Evolutionary conservation across 1,140 invertebrate genomes (phyloP), one percentile per base, ranked within the genome.

Genomic region (Rhyzopertha dominica): DNA sequence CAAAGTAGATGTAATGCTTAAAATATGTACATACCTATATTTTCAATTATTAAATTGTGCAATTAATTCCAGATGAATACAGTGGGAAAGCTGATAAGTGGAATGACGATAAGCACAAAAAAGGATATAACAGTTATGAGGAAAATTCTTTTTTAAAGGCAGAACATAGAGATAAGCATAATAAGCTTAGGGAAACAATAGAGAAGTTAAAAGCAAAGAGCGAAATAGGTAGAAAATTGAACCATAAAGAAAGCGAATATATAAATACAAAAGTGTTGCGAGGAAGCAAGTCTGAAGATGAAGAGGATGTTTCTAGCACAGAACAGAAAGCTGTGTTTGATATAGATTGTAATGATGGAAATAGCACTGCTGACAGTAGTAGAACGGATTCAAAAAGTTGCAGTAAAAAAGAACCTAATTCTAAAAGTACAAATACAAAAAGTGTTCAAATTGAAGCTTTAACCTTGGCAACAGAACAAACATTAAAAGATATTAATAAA

Each of bases 401-500:
- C 17, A 43, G 48, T 1, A 58, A 65, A 63, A 25, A 28, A 43
- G 38, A n/a, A n/a, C n/a, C n/a, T n/a, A n/a, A n/a, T n/a, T n/a
- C n/a, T n/a, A n/a, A n/a, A n/a, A n/a, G n/a, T 45, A 13, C 16
- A 35, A 34, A 24, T n/a, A 19, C 43, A 12, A 61, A 56, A 51
- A 59, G 44, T 39, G 48, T 42, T 32, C 51, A 38, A 39, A 80
- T 87, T 42, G 84, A 87, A 60, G 87, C 85, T 1, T 67, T 91
- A 2, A 81, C 81, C 58, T 71, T 82, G 51, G 82, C 82, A 3
- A 85, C 82, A 0, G 86, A 90, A 65, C 84, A 90, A 71, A 87
- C 86, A 14, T 70, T 90, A 3, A 87, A 89, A 75, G 87, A 90
- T 62, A 88, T 91, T 16, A 90, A 86, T 58, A 87, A 88, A 59